Conservation (phyloP, 2,113 vertebrate species). For the Otocyon megalotis region DNA sequence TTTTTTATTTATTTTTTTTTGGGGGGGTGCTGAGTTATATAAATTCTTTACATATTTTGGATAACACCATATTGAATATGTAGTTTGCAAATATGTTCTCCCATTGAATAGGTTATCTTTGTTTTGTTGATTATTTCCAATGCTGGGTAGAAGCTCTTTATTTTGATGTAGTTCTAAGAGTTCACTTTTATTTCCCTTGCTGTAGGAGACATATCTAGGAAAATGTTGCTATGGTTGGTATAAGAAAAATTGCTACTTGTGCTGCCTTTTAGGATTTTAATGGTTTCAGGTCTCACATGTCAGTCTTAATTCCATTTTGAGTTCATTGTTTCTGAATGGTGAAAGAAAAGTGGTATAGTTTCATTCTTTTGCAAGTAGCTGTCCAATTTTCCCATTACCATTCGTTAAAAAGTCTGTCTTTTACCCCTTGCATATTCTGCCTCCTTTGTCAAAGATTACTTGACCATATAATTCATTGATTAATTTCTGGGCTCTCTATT, state of each 20-base stretch:
- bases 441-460: not conserved
- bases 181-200: not conserved
- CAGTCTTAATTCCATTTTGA: not conserved
- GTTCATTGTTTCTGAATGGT: not conserved
- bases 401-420: not conserved
- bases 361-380: not conserved
- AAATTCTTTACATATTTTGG: not conserved
- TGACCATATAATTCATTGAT: not conserved
- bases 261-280: not conserved
- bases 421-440: not conserved
- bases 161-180: not conserved
- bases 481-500: not conserved
- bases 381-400: not conserved
- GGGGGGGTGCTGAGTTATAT: not conserved
- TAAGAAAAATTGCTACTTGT: not conserved
- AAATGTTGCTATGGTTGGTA: not conserved
- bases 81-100: not conserved
- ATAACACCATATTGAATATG: not conserved
- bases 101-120: not conserved
- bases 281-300: not conserved
- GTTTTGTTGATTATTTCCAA: not conserved
- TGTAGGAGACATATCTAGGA: not conserved
- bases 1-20: not conserved
- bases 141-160: not conserved
- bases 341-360: not conserved